Base-by-base conservation (phyloP, 2,888 invertebrate genomes). In the Synanthedon vespiformis region DNA sequence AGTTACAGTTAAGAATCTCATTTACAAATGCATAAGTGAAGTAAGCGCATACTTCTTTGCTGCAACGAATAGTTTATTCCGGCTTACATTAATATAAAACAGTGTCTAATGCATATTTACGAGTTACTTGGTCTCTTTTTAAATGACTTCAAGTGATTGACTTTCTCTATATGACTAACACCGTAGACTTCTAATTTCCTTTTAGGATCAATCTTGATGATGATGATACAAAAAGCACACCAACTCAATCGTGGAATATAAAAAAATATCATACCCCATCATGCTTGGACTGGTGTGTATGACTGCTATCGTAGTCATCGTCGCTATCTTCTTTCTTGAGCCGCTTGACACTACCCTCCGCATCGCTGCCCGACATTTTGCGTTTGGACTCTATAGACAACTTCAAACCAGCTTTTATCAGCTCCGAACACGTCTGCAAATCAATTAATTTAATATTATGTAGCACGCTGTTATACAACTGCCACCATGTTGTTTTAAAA, bases 381-480 rank as follows among this genome's bases (percentile, higher is more conserved):
- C 95, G 90, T 77, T 96, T 96, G 64, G 94, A 94, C 85, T 96
- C 95, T 75, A 97, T 93, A 71, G 95, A 94, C 71, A 95, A 89
- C 88, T 96, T 96, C 77, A 97, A 89, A 60, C 96, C 94, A 80
- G 91, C 96, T 87, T 96, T 96, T 82, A 97, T 96, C 63, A 96
- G 90, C 82, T 95, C 94, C 70, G 95, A 94, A 82, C 95, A 93
- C 63, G 95, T 95, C 89, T 94, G 92, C 61, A 78, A 80, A 44
- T 44, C 13, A 34, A 34, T 34, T 34, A 34, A 34, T 2, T 34
- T 34, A 34, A 34, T 10, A 22, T 5, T 22, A 10, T 34, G 34
- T 34, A 34, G 10, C 34, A 34, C 34, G 10, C 34, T 34, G 10
- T 34, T 34, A 34, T 34, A 34, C 34, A 10, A 34, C 10, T 34